Conservation (phyloP, 2,113 vertebrate genomes). For the Cairina moschata region DNA sequence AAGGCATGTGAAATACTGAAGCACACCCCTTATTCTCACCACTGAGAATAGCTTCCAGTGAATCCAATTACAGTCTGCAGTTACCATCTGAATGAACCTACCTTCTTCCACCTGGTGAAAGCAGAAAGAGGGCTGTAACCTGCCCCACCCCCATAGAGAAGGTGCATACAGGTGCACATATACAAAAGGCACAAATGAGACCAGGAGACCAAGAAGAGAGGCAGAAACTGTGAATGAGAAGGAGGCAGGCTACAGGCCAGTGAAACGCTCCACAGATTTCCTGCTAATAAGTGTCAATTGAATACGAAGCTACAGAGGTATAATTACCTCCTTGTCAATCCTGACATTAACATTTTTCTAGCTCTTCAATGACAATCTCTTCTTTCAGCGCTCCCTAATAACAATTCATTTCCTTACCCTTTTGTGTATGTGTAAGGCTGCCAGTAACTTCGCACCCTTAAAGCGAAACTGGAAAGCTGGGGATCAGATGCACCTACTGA, state of each 20-base stretch:
- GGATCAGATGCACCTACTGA: neutral
- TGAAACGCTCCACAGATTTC: slow-evolving; percentile 29
- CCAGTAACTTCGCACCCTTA: slow-evolving; percentile 37
- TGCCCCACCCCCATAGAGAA: neutral
- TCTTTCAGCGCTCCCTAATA: slow-evolving; percentile 67
- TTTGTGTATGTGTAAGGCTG: neutral
- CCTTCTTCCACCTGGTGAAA: neutral
- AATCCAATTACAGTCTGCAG: neutral
- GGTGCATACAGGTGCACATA: neutral
- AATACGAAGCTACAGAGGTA: slow-evolving; percentile 37
- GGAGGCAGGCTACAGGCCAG: neutral
- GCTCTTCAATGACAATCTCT: slow-evolving; percentile 64
- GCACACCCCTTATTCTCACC: neutral
- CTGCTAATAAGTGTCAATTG: slow-evolving; percentile 60
- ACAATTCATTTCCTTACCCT: slow-evolving; percentile 69
- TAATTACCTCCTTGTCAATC: slow-evolving; percentile 64
- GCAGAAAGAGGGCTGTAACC: neutral
- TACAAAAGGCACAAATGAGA: neutral
- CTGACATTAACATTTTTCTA: slow-evolving; percentile 57
- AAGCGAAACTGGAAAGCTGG: neutral
- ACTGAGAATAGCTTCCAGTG: slow-evolving; percentile 5
- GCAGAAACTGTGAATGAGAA: slow-evolving; percentile 16
- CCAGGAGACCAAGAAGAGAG: neutral
- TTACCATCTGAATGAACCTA: neutral
- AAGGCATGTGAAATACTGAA: neutral